Evolutionary conservation across 2,797 vertebrate genomes (phyloP).

Genomic region (Darevskia mixta): DNA sequence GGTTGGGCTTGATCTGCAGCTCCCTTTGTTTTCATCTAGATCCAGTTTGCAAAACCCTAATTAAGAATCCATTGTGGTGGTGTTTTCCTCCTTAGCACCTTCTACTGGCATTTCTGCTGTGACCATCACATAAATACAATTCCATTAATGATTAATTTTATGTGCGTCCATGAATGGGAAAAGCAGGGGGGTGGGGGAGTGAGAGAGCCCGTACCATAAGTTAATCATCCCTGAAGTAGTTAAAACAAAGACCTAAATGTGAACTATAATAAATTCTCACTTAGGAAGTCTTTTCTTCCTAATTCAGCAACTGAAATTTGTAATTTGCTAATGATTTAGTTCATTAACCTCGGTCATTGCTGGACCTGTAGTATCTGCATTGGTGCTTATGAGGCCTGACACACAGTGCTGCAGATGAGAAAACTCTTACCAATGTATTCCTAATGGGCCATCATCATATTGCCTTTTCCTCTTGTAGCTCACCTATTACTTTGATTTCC

Average conservation of each 20-base stretch:
- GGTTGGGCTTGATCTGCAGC: slow-evolving; percentile 29
- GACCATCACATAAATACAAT: slow-evolving; percentile 20
- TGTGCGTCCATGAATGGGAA: slow-evolving; percentile 34
- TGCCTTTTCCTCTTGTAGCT: slow-evolving; percentile 9
- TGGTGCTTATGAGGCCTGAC: not conserved
- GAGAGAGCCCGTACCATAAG: not conserved
- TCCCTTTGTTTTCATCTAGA: slow-evolving; percentile 52
- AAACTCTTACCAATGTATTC: not conserved
- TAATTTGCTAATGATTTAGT: slow-evolving; percentile 33
- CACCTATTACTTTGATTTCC: not conserved
- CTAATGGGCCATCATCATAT: not conserved
- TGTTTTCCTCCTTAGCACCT: not conserved
- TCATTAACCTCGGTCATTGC: not conserved
- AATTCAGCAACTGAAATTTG: slow-evolving; percentile 22
- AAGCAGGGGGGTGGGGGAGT: not conserved
- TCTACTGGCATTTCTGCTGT: slow-evolving; percentile 39
- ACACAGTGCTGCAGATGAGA: not conserved
- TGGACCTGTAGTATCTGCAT: not conserved
- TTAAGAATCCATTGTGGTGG: slow-evolving; percentile 52
- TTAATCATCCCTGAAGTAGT: slow-evolving; percentile 49
- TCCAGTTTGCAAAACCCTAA: slow-evolving; percentile 35
- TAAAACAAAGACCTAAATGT: slow-evolving; percentile 39
- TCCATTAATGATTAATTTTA: slow-evolving; percentile 35
- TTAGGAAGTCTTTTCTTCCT: slow-evolving; percentile 20
- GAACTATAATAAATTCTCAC: slow-evolving; percentile 12